A percentile compares a stretch with the other conserved stretches of the same genome.
Evolutionary conservation across 2,113 vertebrate species (phyloP).

Genomic region (Alexandromys fortis): DNA sequence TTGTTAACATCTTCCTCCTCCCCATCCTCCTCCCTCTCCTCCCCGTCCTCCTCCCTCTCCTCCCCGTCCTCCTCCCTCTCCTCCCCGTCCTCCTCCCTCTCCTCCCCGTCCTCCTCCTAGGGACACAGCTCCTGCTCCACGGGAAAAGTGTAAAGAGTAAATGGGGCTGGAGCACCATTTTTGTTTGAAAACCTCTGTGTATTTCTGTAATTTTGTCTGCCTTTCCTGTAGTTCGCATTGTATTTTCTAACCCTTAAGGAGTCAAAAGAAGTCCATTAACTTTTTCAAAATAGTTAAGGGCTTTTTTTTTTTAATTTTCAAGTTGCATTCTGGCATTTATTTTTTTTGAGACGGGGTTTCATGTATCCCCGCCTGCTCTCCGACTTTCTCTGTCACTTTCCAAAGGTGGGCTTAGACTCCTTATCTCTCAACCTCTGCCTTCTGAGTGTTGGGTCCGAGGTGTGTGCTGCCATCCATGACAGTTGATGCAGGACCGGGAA

Average conservation of each 20-base stretch:
- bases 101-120: neutral
- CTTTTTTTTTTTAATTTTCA: neutral
- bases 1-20: too few relatives aligned
- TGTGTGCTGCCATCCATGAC: neutral
- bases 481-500: neutral
- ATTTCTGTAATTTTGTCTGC: neutral
- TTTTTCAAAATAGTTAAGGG: slow-evolving; percentile 49
- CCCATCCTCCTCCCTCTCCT: neutral
- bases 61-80: too few relatives aligned
- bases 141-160: slow-evolving; percentile 13
- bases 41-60: neutral
- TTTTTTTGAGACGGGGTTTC: neutral
- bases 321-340: too few relatives aligned
- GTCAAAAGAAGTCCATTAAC: slow-evolving; percentile 22
- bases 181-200: slow-evolving; percentile 50
- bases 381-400: neutral
- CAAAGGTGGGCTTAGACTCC: neutral
- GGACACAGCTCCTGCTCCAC: neutral
- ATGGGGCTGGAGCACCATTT: neutral
- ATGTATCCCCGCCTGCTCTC: neutral
- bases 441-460: neutral
- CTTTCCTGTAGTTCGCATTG: neutral
- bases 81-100: neutral
- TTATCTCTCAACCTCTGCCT: neutral
- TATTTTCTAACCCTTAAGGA: slow-evolving; percentile 20